Evolutionary conservation across 2,888 invertebrate species (phyloP), one percentile per base, ranked within the genome.

Genomic region (Teleogryllus oceanicus): DNA sequence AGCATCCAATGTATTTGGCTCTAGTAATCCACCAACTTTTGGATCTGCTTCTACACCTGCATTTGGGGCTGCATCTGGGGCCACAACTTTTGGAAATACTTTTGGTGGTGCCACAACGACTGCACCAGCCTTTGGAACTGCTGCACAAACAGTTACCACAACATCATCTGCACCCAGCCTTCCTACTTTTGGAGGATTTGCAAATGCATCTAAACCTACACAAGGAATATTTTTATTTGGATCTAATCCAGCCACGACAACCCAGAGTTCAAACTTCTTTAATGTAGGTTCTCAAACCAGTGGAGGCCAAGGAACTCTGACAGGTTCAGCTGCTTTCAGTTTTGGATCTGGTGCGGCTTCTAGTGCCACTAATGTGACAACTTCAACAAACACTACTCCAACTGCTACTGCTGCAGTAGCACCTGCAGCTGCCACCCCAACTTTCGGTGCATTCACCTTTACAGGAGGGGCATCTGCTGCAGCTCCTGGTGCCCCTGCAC

Each of bases 341-440:
- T 81, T 81, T 74, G 81, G 81, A 49, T 74, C 79, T 11, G 75
- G n/a, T 24, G 75, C 77, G 11, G 50, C 78, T 21, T 24, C 24
- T 5, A 62, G n/a, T 62, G 62, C n/a, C 62, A 62, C 62, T 18
- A 62, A 62, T 62, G 62, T 62, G 13, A 62, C 62, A 18, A 62
- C 62, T 4, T 24, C 76, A 76, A 16, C 62, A 76, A 79, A 51
- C n/a, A 51, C 74, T 49, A 74, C 62, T 49, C n/a, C 75, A 78
- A 49, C 49, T 50, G 74, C 74, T 78, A 18, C 78, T 78, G 49
- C 74, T 2, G 49, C 76, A 18, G 21, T 50, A 16, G 11, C 79
- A 50, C 37, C 78, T 11, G 75, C 50, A 5, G 75, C 78, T 74
- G 24, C 78, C 24, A 49, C 76, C 24, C 21, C 77, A 10, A 12